Evolutionary conservation across 2,113 vertebrate species (phyloP).

Genomic region (Oreocharis arfaki): DNA sequence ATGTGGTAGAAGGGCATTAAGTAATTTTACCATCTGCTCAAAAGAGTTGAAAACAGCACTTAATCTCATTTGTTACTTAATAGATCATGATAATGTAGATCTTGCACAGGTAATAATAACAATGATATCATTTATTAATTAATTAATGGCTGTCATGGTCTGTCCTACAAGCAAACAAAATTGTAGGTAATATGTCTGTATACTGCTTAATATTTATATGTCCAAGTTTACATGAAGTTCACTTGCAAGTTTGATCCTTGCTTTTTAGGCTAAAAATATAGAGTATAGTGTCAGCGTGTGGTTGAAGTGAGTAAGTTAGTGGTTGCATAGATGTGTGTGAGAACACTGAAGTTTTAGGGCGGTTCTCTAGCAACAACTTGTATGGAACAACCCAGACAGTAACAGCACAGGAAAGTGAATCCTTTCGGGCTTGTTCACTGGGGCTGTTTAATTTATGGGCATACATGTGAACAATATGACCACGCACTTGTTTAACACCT

Average conservation of each 20-base stretch:
- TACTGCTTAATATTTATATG: background rate
- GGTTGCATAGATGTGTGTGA: background rate
- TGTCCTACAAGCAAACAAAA: background rate
- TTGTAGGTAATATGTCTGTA: background rate
- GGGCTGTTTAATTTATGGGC: background rate
- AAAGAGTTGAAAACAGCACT: background rate
- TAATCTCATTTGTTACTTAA: background rate
- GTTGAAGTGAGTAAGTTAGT: background rate
- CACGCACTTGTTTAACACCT: conserved; percentile 28
- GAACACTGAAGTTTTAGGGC: background rate
- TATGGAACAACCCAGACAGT: background rate
- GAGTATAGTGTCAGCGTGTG: background rate
- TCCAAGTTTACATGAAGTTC: background rate
- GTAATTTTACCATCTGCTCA: background rate
- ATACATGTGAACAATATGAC: background rate
- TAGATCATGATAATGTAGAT: background rate
- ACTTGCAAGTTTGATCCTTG: background rate
- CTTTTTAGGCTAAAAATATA: background rate
- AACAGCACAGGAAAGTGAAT: background rate
- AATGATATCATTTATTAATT: background rate
- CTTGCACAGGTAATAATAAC: background rate
- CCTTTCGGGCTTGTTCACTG: background rate
- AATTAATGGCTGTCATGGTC: background rate
- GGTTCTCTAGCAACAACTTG: background rate
- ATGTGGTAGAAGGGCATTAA: background rate